phyloP scores from a whole-genome alignment of 1,140 invertebrate genomes.

The Cotesia glomerata region DNA sequence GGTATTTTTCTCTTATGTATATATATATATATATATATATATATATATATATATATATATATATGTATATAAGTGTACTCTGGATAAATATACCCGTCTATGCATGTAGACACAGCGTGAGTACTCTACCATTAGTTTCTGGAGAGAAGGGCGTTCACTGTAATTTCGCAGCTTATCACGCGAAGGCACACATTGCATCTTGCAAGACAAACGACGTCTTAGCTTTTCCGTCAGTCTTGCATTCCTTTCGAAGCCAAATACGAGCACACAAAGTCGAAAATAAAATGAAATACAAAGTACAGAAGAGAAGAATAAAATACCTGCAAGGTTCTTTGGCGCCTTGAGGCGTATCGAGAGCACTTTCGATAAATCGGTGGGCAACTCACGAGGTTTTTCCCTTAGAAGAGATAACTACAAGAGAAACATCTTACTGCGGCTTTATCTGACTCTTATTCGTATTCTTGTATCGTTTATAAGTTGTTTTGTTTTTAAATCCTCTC shows the following conservation, averaged over 20 bases:
- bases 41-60: background rate
- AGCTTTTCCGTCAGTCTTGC: constrained; percentile 1
- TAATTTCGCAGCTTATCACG: constrained; percentile 33
- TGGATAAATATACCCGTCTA: background rate
- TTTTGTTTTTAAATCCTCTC: no score
- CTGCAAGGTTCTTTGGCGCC: background rate
- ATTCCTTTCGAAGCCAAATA: constrained; percentile 1
- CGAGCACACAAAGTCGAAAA: background rate
- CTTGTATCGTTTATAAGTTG: no score
- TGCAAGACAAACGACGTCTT: constrained; percentile 13
- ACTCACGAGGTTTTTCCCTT: constrained; percentile 1
- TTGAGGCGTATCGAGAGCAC: constrained; percentile 17
- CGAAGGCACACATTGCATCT: constrained; percentile 25
- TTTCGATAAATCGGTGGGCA: constrained; percentile 27
- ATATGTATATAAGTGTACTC: background rate
- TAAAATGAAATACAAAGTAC: background rate
- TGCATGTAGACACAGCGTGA: background rate
- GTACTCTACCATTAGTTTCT: constrained; percentile 21
- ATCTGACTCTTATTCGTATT: no score
- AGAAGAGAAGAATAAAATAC: background rate
- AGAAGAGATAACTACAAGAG: constrained; percentile 9
- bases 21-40: background rate
- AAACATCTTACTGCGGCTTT: background rate
- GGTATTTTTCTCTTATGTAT: background rate
- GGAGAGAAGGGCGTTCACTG: constrained; percentile 27